phyloP scores from a whole-genome alignment of 2,888 invertebrate species.

The Luperina testacea region DNA sequence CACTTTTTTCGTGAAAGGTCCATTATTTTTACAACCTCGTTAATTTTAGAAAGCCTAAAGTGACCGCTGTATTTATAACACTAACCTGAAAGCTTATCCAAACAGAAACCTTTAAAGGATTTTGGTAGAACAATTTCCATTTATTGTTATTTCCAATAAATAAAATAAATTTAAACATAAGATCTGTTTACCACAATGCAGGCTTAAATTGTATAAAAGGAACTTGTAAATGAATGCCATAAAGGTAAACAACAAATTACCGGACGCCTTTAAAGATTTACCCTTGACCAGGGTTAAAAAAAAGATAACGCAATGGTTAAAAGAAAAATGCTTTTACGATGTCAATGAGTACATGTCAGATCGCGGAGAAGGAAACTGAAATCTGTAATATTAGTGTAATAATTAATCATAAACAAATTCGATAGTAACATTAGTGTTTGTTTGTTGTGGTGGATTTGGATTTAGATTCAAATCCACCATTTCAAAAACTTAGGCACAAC shows the following conservation, averaged over 20 bases:
- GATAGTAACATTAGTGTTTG: background rate
- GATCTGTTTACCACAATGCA: background rate
- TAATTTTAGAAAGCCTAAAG: constrained; percentile 11
- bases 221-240: background rate
- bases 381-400: too few species aligned
- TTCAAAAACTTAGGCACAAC: background rate
- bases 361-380: background rate
- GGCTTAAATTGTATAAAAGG: background rate
- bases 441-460: too few species aligned
- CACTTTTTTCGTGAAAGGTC: background rate
- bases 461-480: background rate
- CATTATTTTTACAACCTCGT: constrained; percentile 32
- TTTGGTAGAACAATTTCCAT: background rate
- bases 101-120: background rate
- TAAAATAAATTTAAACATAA: background rate
- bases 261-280: background rate
- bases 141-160: background rate
- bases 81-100: background rate
- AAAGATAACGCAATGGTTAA: background rate
- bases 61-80: background rate
- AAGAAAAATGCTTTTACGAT: background rate
- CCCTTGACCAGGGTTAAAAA: background rate
- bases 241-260: background rate
- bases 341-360: background rate
- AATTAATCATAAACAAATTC: background rate